Evolutionary conservation across 2,797 vertebrate species (phyloP).

Genomic region (Anguilla marmorata): DNA sequence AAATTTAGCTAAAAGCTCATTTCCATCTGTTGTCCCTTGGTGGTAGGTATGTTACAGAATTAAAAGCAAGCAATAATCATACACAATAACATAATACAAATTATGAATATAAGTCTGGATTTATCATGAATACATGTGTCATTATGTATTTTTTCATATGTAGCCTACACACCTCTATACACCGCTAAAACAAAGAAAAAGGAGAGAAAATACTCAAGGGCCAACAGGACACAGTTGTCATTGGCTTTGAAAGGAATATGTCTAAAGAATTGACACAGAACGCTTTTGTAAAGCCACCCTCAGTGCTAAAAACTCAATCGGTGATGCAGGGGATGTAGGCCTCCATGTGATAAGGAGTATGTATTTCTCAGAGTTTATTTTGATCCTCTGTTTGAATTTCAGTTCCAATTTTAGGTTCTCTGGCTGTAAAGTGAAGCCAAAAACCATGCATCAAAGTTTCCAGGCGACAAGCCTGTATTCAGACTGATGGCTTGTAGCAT

Average conservation of each 20-base stretch:
- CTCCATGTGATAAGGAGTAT: conserved; percentile 28
- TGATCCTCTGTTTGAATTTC: conserved; percentile 33
- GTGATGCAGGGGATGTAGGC: neutral
- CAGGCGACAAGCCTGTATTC: conserved; percentile 19
- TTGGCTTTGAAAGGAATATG: conserved; percentile 11
- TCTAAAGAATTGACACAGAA: neutral
- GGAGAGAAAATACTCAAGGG: neutral
- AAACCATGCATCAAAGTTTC: neutral
- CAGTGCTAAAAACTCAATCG: conserved; percentile 2
- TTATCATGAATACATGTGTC: conserved; percentile 10
- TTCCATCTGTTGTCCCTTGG: too few species aligned
- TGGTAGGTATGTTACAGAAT: too few species aligned
- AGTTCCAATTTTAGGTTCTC: conserved; percentile 32
- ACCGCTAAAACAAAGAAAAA: neutral
- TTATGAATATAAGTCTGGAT: neutral
- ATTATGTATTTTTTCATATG: neutral
- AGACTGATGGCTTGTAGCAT: neutral
- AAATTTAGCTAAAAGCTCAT: too few species aligned
- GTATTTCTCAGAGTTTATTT: conserved; percentile 40
- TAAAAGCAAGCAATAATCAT: too few species aligned
- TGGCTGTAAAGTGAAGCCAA: conserved; percentile 29
- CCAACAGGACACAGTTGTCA: neutral
- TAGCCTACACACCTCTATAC: neutral
- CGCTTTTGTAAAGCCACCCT: conserved; percentile 21
- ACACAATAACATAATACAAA: too few species aligned